A percentile compares a stretch with the other conserved stretches of the same genome.
These are phyloP conservation scores for Sarcophaga bullata DNA, from an alignment of 1,140 invertebrate genomes.

Conservation along the genomic window DNA sequence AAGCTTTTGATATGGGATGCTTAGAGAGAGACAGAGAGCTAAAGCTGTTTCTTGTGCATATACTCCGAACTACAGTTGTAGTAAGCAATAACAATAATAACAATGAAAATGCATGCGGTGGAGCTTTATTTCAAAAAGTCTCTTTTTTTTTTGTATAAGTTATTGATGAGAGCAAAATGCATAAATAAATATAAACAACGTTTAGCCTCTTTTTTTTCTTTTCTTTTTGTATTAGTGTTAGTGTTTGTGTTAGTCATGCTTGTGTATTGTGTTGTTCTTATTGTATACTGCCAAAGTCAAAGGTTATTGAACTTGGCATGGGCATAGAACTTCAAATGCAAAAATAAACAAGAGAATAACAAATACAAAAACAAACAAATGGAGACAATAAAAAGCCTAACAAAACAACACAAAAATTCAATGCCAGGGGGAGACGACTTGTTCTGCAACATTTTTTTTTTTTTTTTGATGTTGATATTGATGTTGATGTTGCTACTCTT, in stretches of 20 bases:
- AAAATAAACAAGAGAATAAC: background rate
- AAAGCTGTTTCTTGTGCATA: background rate
- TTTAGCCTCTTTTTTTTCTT: background rate
- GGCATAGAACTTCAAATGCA: constrained; percentile 41
- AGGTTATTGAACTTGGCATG: constrained; percentile 40
- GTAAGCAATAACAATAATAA: background rate
- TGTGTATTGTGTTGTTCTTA: background rate
- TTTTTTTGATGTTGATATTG: too few species aligned
- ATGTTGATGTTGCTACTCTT: too few species aligned
- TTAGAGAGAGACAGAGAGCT: background rate
- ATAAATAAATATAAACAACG: too few species aligned
- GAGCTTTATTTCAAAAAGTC: background rate
- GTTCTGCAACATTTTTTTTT: constrained; percentile 25
- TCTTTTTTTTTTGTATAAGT: background rate
- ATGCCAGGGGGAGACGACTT: constrained; percentile 37
- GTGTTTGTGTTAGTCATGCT: background rate
- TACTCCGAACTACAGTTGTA: background rate
- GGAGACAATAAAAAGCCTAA: background rate
- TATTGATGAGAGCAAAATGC: background rate
- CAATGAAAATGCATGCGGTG: background rate
- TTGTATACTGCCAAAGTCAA: constrained; percentile 35
- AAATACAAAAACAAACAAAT: constrained; percentile 20
- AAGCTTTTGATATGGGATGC: background rate
- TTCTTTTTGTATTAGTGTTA: constrained; percentile 1
- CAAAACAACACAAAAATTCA: constrained; percentile 31